Evolutionary conservation across 2,113 vertebrate species (phyloP).

Genomic region (Gallinago jamesoni): DNA sequence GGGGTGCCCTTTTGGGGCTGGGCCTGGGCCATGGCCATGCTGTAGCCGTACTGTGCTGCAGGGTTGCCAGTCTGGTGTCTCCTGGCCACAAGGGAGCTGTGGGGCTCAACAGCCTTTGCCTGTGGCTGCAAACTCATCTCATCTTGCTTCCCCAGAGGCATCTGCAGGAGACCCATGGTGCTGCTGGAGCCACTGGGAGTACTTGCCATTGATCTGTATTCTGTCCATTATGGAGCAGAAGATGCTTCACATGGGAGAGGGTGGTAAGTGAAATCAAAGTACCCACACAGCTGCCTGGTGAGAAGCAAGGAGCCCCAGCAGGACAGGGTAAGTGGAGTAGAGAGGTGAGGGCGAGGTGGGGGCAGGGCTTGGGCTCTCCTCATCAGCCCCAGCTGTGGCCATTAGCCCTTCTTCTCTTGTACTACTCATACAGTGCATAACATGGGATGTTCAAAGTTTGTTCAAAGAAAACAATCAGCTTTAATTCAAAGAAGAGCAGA

Average conservation of each 20-base stretch:
- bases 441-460: not conserved
- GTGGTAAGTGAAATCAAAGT: not conserved
- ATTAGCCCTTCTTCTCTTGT: not conserved
- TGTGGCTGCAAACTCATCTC: not conserved
- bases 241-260: fast-evolving
- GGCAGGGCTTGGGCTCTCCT: not conserved
- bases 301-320: not conserved
- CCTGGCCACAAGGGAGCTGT: not conserved
- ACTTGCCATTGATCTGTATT: fast-evolving
- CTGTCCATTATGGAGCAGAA: not conserved
- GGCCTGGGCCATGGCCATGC: no score
- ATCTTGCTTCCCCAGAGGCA: not conserved
- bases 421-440: not conserved
- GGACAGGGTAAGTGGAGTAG: not conserved
- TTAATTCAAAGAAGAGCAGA: not conserved
- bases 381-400: not conserved
- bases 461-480: not conserved
- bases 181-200: not conserved
- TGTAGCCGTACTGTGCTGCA: not conserved
- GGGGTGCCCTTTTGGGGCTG: not conserved
- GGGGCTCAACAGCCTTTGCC: not conserved
- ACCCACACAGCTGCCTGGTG: fast-evolving
- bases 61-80: fast-evolving
- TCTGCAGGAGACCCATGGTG: not conserved
- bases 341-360: fast-evolving